Conservation (phyloP, 2,888 invertebrate genomes). For the Amiota minor region DNA sequence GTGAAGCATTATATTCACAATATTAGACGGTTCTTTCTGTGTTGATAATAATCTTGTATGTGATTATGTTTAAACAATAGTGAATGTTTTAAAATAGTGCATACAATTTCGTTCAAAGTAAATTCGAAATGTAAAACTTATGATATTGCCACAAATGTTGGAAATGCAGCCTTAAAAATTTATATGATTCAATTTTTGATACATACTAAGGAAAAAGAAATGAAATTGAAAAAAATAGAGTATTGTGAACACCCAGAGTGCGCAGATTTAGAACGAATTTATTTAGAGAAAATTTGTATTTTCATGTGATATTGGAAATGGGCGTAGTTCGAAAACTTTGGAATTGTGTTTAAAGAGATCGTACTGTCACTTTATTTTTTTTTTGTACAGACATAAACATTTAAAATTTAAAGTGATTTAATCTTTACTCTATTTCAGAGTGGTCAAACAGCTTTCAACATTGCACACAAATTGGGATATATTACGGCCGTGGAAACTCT, state of each 20-base stretch:
- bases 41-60: no score
- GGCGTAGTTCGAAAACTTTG: constrained; percentile 1
- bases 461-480: constrained; percentile 97
- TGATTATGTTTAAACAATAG: no score
- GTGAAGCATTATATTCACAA: no score
- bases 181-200: no score
- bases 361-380: background rate
- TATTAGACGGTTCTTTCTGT: no score
- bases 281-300: background rate
- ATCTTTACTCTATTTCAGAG: constrained; percentile 76
- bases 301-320: background rate
- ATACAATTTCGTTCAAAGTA: no score
- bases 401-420: constrained; percentile 9
- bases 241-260: background rate
- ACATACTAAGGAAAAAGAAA: no score
- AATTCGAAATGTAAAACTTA: no score
- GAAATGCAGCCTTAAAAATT: no score
- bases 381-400: background rate
- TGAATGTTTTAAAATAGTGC: no score
- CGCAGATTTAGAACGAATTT: background rate
- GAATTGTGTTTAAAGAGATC: background rate
- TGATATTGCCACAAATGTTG: no score
- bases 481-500: constrained; percentile 98
- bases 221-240: background rate
- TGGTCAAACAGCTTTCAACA: constrained; percentile 96